A percentile compares a stretch with the other conserved stretches of the same genome.
Evolutionary conservation across 2,113 vertebrate species (phyloP).

Genomic region (Corydoras maculifer): DNA sequence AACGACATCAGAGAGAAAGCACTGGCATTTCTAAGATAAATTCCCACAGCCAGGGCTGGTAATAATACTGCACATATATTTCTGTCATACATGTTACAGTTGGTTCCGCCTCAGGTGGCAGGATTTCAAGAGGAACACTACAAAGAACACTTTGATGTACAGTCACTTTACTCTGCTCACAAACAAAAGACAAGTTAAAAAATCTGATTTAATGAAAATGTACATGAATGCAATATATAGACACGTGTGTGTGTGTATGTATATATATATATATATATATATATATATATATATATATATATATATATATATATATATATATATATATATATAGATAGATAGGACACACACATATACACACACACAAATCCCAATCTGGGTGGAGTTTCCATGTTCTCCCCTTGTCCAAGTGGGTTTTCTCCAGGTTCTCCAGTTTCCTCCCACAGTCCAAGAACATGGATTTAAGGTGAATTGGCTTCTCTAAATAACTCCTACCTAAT

Average conservation of each 20-base stretch:
- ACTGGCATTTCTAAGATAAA: constrained; percentile 28
- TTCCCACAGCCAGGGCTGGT: constrained; percentile 33
- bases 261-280: no score
- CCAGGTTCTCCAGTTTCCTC: no score
- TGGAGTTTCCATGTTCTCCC: no score
- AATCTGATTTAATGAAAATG: neutral
- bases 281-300: neutral
- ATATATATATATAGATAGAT: no score
- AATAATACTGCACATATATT: constrained; percentile 23
- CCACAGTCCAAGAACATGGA: no score
- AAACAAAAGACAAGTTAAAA: neutral
- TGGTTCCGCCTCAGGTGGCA: constrained; percentile 25
- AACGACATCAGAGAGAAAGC: constrained; percentile 33
- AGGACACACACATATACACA: no score
- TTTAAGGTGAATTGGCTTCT: no score
- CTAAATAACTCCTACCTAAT: no score
- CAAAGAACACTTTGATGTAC: constrained; percentile 37
- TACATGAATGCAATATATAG: no score
- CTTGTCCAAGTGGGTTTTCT: no score
- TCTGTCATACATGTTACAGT: constrained; percentile 27
- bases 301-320: neutral
- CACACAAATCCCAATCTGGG: no score
- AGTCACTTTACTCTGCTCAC: neutral
- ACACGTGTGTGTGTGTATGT: no score
- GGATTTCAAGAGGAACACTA: constrained; percentile 15